These are phyloP conservation scores for Balanococcus diminutus DNA, from an alignment of 2,888 invertebrate species.

Conservation along the genomic window DNA sequence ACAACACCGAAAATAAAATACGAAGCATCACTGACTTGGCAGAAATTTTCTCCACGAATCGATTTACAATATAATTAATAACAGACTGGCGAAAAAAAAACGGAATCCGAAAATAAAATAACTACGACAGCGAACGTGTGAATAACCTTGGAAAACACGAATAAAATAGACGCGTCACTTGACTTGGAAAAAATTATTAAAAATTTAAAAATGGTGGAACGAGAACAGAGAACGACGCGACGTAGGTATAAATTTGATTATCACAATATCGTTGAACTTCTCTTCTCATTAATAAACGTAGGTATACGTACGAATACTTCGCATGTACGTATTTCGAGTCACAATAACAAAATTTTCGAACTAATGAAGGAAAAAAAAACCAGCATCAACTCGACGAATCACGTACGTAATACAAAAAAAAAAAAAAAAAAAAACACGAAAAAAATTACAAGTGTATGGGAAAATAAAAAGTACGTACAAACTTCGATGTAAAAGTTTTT, in stretches of 20 bases:
- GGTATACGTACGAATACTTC: not conserved
- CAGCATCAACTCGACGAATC: too few species aligned
- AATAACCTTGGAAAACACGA: constrained; percentile 17
- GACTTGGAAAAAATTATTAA: not conserved
- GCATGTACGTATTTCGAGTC: not conserved
- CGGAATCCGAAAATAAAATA: not conserved
- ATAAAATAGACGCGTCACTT: not conserved
- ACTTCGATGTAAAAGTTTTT: not conserved
- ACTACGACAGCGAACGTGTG: not conserved
- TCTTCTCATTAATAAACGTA: not conserved
- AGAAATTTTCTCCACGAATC: not conserved
- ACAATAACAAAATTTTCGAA: too few species aligned
- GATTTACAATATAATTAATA: not conserved
- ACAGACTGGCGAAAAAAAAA: not conserved
- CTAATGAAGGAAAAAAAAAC: too few species aligned
- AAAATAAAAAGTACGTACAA: not conserved
- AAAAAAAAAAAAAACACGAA: not conserved
- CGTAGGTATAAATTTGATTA: not conserved
- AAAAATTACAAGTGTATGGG: not conserved
- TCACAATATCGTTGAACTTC: constrained; percentile 15
- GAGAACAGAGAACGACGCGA: not conserved
- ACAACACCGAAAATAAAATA: not conserved
- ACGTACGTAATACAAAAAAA: not conserved
- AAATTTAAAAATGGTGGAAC: not conserved
- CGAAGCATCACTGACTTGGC: not conserved